A percentile compares a stretch with the other conserved stretches of the same genome.
These are phyloP conservation scores for Sapayoa aenigma DNA, from an alignment of 2,113 vertebrate species.

Conservation along the genomic window DNA sequence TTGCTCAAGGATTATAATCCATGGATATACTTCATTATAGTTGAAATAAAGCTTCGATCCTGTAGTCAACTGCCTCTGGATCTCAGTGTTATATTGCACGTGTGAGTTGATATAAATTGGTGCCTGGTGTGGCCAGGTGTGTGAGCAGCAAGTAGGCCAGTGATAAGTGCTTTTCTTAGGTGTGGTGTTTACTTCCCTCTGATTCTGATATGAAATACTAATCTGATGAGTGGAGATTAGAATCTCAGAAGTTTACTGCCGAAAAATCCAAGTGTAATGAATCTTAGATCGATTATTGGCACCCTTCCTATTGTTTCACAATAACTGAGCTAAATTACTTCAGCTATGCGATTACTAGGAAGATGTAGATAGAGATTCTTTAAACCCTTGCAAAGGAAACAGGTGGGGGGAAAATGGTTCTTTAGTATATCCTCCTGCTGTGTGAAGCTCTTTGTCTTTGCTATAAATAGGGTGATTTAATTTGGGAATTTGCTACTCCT, in stretches of 20 bases:
- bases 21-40: background rate
- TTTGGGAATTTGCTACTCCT: slow-evolving; percentile 20
- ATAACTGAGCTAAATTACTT: background rate
- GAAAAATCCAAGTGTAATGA: background rate
- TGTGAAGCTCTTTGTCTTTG: slow-evolving; percentile 39
- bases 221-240: background rate
- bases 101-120: background rate
- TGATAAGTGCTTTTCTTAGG: background rate
- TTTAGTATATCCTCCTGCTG: background rate
- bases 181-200: background rate
- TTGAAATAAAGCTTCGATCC: slow-evolving; percentile 41
- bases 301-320: background rate
- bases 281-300: background rate
- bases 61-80: background rate
- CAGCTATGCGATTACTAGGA: background rate
- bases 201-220: background rate
- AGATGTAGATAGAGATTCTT: background rate
- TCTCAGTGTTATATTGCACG: background rate
- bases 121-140: background rate
- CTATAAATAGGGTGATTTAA: slow-evolving; percentile 16
- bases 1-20: slow-evolving; percentile 38
- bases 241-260: background rate
- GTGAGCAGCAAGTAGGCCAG: background rate
- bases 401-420: background rate
- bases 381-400: background rate